phyloP scores from a whole-genome alignment of 2,113 vertebrate genomes.

The Pampusana beccarii region DNA sequence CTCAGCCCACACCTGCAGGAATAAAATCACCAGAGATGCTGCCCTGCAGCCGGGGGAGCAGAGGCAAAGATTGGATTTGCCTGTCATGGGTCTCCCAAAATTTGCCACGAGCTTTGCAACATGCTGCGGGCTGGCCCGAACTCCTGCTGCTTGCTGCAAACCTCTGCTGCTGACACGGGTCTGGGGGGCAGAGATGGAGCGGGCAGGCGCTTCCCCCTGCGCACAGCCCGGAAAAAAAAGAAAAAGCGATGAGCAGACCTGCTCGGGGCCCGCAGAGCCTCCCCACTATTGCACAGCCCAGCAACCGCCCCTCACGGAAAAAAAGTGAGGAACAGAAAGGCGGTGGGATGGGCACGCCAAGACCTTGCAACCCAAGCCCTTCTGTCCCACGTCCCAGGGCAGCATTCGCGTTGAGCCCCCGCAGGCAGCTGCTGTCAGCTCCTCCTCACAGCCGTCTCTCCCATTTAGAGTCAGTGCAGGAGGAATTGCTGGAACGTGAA shows the following conservation, averaged over 20 bases:
- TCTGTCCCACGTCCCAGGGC: background rate
- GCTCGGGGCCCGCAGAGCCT: background rate
- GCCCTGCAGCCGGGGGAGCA: background rate
- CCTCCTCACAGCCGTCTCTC: background rate
- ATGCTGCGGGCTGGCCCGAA: background rate
- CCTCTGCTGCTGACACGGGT: background rate
- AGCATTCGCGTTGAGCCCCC: background rate
- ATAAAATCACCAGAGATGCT: background rate
- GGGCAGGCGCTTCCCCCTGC: background rate
- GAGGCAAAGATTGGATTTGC: background rate
- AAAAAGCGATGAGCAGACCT: background rate
- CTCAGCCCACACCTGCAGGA: background rate
- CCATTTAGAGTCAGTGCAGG: background rate
- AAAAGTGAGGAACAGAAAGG: background rate
- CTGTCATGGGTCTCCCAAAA: background rate
- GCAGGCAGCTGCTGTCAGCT: slow-evolving; percentile 1
- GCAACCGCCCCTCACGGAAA: too few species aligned
- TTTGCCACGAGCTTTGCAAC: background rate
- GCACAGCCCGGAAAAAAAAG: background rate
- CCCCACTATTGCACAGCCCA: too few species aligned
- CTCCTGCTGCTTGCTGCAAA: background rate
- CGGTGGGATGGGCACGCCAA: background rate
- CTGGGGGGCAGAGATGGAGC: background rate
- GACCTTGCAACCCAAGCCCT: background rate
- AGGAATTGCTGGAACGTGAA: background rate